Evolutionary conservation across 2,797 vertebrate species (phyloP).

Genomic region (Falco peregrinus): DNA sequence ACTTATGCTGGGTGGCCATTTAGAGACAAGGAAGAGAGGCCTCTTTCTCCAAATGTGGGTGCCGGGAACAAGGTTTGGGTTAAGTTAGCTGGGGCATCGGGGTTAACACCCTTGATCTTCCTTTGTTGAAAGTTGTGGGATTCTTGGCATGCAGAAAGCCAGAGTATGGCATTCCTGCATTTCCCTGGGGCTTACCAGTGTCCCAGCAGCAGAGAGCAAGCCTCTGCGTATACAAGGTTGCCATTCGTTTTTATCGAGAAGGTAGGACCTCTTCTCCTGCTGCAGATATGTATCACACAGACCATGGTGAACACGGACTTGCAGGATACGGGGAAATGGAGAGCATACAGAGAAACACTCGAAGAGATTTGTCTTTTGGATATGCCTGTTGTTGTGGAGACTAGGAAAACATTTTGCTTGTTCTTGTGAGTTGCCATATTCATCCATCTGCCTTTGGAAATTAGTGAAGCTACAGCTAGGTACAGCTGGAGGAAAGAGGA

Average conservation of each 20-base stretch:
- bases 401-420: not conserved
- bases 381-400: not conserved
- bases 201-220: not conserved
- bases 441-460: not conserved
- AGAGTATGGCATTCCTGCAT: not conserved
- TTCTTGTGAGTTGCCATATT: not conserved
- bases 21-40: constrained; percentile 14
- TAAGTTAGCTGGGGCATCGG: constrained; percentile 11
- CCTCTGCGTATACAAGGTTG: not conserved
- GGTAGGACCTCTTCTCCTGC: not conserved
- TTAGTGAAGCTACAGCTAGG: not conserved
- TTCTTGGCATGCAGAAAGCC: not conserved
- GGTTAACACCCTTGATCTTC: constrained; percentile 43
- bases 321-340: not conserved
- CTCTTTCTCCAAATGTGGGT: not conserved
- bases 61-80: not conserved
- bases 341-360: not conserved
- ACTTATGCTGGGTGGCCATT: constrained; percentile 21
- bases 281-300: not conserved
- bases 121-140: constrained; percentile 11
- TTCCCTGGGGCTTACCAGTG: not conserved
- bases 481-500: not conserved
- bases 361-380: not conserved
- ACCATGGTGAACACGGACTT: accelerated
- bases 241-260: not conserved